Evolutionary conservation across 1,140 invertebrate genomes (phyloP).

Genomic region (Tyrophagus putrescentiae): DNA sequence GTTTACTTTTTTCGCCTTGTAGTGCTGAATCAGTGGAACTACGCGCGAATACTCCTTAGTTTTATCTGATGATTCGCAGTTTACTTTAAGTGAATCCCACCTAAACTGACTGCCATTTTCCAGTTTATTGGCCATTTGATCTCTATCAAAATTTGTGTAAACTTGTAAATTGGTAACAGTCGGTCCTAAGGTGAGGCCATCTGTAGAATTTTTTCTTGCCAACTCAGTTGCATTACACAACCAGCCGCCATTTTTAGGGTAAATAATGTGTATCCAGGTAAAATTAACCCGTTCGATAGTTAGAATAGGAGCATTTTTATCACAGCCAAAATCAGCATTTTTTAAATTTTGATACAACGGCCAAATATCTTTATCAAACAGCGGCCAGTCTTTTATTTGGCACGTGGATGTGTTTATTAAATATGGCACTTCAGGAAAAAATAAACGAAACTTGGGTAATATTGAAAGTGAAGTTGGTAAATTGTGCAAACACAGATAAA

Average conservation of each 20-base stretch:
- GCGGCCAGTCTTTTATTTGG: too few relatives aligned
- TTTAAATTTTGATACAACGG: too few relatives aligned
- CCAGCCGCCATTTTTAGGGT: background rate
- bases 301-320: too few relatives aligned
- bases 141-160: background rate
- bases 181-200: background rate
- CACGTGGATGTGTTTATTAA: too few relatives aligned
- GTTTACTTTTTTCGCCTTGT: background rate
- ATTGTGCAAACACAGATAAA: too few relatives aligned
- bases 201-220: background rate
- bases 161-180: background rate
- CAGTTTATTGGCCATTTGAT: background rate
- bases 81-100: background rate
- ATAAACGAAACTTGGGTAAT: too few relatives aligned
- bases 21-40: slow-evolving; percentile 1
- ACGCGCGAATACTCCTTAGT: background rate
- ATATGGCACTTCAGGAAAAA: too few relatives aligned
- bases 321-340: too few relatives aligned
- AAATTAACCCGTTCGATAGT: background rate
- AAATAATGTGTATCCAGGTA: background rate
- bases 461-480: too few relatives aligned
- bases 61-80: too few relatives aligned
- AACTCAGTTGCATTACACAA: background rate
- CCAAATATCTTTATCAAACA: too few relatives aligned
- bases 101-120: background rate